Evolutionary conservation across 2,797 vertebrate species (phyloP).

Genomic region (Schizothorax lantsangensis): DNA sequence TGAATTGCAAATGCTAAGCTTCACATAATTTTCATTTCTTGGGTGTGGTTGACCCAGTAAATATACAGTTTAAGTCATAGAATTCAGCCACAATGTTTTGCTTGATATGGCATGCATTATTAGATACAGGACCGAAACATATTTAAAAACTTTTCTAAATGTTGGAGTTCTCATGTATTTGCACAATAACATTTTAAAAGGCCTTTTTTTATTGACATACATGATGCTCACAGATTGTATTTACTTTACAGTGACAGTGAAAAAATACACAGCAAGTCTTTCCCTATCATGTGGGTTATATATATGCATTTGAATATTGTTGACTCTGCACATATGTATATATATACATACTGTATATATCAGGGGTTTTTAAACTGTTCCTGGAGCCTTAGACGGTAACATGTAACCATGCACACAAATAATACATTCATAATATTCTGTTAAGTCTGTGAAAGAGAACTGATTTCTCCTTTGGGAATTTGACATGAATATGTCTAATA

Average conservation of each 20-base stretch:
- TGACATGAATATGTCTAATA: slow-evolving; percentile 3
- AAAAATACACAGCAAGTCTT: background rate
- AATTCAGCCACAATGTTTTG: too few relatives aligned
- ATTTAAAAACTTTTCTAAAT: too few relatives aligned
- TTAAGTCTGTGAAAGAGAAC: background rate
- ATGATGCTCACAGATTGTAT: background rate
- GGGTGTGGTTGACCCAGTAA: too few relatives aligned
- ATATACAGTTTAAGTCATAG: too few relatives aligned
- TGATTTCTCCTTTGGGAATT: slow-evolving; percentile 13
- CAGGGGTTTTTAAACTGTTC: background rate
- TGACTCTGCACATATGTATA: background rate
- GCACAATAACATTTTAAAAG: background rate
- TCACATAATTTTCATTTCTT: too few relatives aligned
- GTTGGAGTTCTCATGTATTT: too few relatives aligned
- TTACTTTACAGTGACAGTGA: background rate
- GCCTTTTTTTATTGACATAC: background rate
- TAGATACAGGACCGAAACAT: too few relatives aligned
- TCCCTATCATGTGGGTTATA: background rate
- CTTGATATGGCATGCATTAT: too few relatives aligned
- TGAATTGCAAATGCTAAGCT: too few relatives aligned
- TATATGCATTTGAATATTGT: background rate
- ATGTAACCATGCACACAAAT: background rate
- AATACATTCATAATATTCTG: background rate
- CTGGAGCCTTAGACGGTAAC: background rate
- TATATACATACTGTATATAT: too few relatives aligned